These are phyloP conservation scores for Amphiura filiformis DNA, from an alignment of 35 echinoderm and acorn worm species.

Conservation along the genomic window DNA sequence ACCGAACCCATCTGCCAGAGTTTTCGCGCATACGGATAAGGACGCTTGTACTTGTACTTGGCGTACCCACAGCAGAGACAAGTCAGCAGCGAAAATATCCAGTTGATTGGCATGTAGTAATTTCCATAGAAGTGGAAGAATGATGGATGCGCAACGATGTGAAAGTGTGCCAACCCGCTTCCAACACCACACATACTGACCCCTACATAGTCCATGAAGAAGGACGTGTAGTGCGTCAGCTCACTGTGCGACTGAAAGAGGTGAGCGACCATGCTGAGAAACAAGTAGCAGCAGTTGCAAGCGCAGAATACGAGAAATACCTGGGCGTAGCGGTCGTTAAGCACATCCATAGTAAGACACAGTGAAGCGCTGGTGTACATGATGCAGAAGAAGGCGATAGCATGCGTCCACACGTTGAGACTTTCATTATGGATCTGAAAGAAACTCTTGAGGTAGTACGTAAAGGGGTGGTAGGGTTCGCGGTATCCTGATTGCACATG, in stretches of 20 bases:
- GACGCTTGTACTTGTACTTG: constrained; percentile 74
- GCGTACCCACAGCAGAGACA: constrained; percentile 86
- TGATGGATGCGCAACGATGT: constrained; percentile 51
- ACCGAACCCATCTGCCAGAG: constrained; percentile 73
- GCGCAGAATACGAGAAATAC: constrained; percentile 67
- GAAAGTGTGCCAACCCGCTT: constrained; percentile 56
- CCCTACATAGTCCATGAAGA: constrained; percentile 91
- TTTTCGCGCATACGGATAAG: constrained; percentile 58
- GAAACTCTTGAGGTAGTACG: constrained; percentile 78
- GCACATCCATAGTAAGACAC: constrained; percentile 60
- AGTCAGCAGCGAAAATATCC: constrained; percentile 43
- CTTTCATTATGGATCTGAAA: constrained; percentile 90
- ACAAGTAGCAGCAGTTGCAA: constrained; percentile 54
- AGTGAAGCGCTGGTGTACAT: constrained; percentile 39
- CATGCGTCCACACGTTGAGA: constrained; percentile 89
- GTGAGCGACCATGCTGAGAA: constrained; percentile 74
- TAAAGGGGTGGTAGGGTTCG: constrained; percentile 65
- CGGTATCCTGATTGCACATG: constrained; percentile 77
- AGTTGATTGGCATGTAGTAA: constrained; percentile 57
- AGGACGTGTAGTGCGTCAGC: constrained; percentile 77
- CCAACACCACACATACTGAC: constrained; percentile 69
- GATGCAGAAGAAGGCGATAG: constrained; percentile 46
- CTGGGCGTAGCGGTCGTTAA: constrained; percentile 57
- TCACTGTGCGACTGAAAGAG: constrained; percentile 80
- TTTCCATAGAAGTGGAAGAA: constrained; percentile 37